Percentiles rank a stretch among this genome's conserved stretches.
phyloP scores from a whole-genome alignment of 2,113 vertebrate genomes.

The Silurus meridionalis region DNA sequence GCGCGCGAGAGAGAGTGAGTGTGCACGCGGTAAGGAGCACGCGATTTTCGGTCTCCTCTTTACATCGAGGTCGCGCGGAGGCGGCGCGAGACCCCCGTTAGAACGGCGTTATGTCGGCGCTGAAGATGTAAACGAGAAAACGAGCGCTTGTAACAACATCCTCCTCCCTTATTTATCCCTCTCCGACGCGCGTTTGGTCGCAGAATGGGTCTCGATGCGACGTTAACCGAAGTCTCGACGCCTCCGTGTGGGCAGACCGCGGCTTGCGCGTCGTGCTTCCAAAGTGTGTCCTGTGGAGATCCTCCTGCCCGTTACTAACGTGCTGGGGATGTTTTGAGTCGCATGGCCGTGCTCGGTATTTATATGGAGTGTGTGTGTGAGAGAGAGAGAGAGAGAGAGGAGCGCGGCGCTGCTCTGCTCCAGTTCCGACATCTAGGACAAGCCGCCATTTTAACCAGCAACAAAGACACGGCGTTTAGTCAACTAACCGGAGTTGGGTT shows the following conservation, averaged over 20 bases:
- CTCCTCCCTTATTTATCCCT: too few species aligned
- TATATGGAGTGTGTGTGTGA: conserved; percentile 21
- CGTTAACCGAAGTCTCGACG: not conserved
- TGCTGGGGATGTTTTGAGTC: not conserved
- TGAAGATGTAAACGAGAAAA: not conserved
- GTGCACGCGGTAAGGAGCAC: not conserved
- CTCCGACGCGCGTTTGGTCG: not conserved
- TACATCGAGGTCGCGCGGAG: conserved; percentile 42
- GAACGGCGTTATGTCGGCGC: conserved; percentile 42
- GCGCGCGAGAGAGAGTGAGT: not conserved
- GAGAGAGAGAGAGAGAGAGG: not conserved
- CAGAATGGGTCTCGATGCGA: not conserved
- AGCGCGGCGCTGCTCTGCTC: conserved; percentile 66
- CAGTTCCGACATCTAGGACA: conserved; percentile 74
- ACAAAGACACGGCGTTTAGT: conserved; percentile 63
- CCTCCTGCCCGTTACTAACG: not conserved
- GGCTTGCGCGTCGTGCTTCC: not conserved
- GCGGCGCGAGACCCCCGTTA: conserved; percentile 7
- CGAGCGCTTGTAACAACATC: not conserved
- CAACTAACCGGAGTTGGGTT: conserved; percentile 7
- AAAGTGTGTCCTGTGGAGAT: not conserved
- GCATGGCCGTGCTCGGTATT: conserved; percentile 36
- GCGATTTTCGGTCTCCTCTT: not conserved
- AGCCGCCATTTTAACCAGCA: conserved; percentile 79
- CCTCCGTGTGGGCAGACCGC: too few species aligned